These are phyloP conservation scores for Tetranychus piercei DNA, from an alignment of 2,888 invertebrate genomes.

Conservation along the genomic window DNA sequence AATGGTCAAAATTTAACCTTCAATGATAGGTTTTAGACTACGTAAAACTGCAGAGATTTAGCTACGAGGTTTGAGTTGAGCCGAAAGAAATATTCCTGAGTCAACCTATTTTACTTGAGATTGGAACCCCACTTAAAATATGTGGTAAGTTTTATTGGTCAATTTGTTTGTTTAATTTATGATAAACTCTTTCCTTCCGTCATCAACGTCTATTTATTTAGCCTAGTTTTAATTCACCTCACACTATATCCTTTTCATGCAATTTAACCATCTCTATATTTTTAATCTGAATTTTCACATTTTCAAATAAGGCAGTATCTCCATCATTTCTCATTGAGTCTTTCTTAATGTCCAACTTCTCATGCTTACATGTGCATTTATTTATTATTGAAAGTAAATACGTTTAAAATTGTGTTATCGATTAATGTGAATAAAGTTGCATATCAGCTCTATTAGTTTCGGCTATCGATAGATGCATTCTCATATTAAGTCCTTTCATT, in stretches of 20 bases:
- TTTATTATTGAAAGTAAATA: no score
- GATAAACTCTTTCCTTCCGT: no score
- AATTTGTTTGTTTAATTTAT: background rate
- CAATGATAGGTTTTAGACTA: conserved; percentile 55
- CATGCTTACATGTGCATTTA: no score
- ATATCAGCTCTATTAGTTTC: no score
- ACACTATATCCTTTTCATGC: background rate
- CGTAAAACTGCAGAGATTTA: conserved; percentile 43
- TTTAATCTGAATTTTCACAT: background rate
- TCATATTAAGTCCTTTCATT: no score
- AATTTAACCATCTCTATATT: background rate
- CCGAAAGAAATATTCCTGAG: conserved; percentile 43
- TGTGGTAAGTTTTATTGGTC: conserved; percentile 36
- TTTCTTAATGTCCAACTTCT: background rate
- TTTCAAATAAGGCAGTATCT: background rate
- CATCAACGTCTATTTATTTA: no score
- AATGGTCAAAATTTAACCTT: conserved; percentile 25
- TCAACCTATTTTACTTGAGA: conserved; percentile 42
- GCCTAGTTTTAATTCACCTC: no score
- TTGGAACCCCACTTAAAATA: conserved; percentile 43
- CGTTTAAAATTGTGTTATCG: no score
- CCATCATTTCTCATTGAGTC: background rate
- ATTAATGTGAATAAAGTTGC: no score
- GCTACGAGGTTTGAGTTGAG: conserved; percentile 35
- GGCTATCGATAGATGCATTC: no score